These are phyloP conservation scores for Microcebus lehilahytsara DNA, from an alignment of 2,113 vertebrate species.

Conservation along the genomic window DNA sequence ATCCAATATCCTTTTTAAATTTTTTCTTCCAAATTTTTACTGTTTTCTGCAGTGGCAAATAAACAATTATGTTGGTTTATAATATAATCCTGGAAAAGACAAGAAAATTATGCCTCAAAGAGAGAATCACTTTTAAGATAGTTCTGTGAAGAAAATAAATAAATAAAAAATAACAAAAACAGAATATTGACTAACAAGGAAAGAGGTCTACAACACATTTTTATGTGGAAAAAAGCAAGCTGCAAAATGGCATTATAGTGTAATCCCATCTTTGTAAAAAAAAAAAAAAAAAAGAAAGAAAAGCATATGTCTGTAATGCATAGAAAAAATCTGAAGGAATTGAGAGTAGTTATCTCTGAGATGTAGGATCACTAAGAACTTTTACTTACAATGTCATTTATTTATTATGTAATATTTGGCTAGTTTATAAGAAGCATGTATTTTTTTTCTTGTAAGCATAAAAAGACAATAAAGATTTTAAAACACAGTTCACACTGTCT, in stretches of 20 bases:
- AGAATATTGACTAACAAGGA: not conserved
- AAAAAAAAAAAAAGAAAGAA: not conserved
- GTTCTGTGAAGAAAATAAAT: not conserved
- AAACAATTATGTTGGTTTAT: not conserved
- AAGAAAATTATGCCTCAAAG: not conserved
- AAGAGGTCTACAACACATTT: not conserved
- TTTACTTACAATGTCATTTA: not conserved
- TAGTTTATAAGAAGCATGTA: not conserved
- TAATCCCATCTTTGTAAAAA: not conserved
- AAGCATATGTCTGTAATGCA: not conserved
- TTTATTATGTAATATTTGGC: not conserved
- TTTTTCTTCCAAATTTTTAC: slow-evolving; percentile 24
- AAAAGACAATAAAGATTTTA: not conserved
- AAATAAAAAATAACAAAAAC: not conserved
- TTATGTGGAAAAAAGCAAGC: not conserved
- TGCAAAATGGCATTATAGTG: not conserved
- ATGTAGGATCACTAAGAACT: not conserved
- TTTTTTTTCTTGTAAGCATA: not conserved
- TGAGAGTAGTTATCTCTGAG: not conserved
- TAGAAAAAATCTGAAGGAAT: not conserved
- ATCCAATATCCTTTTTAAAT: not conserved
- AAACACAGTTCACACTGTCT: not conserved
- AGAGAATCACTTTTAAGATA: not conserved
- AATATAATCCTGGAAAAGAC: not conserved
- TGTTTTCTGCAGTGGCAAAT: not conserved